phyloP scores from a whole-genome alignment of 2,888 invertebrate species.

The Cataglyphis cursor region DNA sequence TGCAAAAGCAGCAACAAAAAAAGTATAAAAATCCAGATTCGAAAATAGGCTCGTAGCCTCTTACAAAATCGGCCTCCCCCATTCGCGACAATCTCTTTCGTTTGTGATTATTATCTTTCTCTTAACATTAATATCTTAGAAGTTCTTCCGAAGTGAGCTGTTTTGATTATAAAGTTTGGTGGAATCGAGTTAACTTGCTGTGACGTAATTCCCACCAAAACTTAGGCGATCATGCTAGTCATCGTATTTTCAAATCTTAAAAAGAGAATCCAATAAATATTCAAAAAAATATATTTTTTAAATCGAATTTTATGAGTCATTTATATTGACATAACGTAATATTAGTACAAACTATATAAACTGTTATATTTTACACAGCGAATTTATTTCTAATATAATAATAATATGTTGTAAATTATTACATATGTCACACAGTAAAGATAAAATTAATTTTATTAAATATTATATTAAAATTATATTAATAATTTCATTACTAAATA shows the following conservation, averaged over 20 bases:
- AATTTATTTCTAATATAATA: neutral
- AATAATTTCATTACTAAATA: neutral
- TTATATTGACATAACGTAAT: neutral
- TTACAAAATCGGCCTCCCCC: constrained; percentile 65
- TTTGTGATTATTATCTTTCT: neutral
- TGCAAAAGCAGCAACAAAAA: constrained; percentile 76
- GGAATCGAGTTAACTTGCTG: neutral
- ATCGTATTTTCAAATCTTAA: neutral
- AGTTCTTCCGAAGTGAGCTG: neutral
- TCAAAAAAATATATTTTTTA: neutral
- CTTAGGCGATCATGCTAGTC: neutral
- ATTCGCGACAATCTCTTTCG: constrained; percentile 37
- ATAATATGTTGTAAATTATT: neutral
- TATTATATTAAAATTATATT: neutral
- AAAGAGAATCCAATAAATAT: neutral
- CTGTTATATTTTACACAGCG: neutral
- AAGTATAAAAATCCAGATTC: constrained; percentile 71
- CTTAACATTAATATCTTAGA: constrained; percentile 1
- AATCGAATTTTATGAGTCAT: neutral
- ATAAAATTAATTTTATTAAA: neutral
- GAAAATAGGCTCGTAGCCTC: constrained; percentile 65
- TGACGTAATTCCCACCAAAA: neutral
- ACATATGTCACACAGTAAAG: neutral
- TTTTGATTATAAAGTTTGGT: neutral
- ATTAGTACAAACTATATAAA: neutral